Evolutionary conservation across 2,797 vertebrate genomes (phyloP).

Genomic region (Acanthurus lineatus): DNA sequence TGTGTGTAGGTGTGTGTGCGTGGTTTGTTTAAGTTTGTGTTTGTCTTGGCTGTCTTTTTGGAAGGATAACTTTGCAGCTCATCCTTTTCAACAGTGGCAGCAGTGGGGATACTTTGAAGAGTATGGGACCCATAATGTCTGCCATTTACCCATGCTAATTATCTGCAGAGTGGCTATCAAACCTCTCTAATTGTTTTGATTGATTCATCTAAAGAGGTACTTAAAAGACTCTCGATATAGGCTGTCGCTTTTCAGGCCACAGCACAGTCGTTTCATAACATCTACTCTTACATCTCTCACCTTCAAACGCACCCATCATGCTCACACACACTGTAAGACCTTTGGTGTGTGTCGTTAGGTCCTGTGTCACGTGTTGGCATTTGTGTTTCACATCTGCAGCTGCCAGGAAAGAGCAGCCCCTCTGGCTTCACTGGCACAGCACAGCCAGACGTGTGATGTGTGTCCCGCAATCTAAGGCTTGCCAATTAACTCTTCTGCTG

Average conservation of each 20-base stretch:
- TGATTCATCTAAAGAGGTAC: slow-evolving; percentile 70
- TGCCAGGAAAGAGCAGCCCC: slow-evolving; percentile 67
- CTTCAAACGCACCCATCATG: slow-evolving; percentile 16
- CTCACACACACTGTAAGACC: slow-evolving; percentile 7
- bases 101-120: slow-evolving; percentile 46
- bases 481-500: slow-evolving; percentile 65
- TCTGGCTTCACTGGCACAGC: slow-evolving; percentile 59
- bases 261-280: slow-evolving; percentile 30
- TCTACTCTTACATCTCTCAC: slow-evolving; percentile 23
- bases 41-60: slow-evolving; percentile 39
- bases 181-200: slow-evolving; percentile 73
- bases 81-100: slow-evolving; percentile 50
- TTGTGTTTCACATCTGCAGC: slow-evolving; percentile 60
- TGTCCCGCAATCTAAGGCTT: slow-evolving; percentile 48
- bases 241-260: slow-evolving; percentile 48
- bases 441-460: slow-evolving; percentile 53
- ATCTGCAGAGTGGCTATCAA: slow-evolving; percentile 66
- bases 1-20: slow-evolving; percentile 11
- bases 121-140: slow-evolving; percentile 64
- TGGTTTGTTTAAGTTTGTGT: slow-evolving; percentile 36
- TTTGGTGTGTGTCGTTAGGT: slow-evolving; percentile 12
- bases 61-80: slow-evolving; percentile 29
- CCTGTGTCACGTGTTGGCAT: slow-evolving; percentile 42
- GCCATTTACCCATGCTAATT: slow-evolving; percentile 71
- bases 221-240: slow-evolving; percentile 59